These are phyloP conservation scores for Apostichopus leukothele DNA, from an alignment of 53 echinoderm and acorn worm genomes.

Conservation along the genomic window DNA sequence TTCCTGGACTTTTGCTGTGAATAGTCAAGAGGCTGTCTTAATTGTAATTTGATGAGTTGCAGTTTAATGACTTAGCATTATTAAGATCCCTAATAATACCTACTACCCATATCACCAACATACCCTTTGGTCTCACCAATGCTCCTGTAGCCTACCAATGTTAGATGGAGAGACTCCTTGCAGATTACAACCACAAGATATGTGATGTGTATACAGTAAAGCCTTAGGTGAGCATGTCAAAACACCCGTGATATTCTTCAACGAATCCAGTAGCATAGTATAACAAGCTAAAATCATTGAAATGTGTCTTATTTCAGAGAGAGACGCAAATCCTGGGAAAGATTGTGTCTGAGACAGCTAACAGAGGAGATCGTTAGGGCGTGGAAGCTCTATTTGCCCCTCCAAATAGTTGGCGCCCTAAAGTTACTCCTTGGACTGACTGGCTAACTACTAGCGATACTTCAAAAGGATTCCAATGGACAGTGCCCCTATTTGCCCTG, in stretches of 20 bases:
- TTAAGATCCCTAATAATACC: not conserved
- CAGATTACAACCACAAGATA: conserved; percentile 22
- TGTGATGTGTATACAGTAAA: conserved; percentile 52
- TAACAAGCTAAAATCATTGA: conserved; percentile 60
- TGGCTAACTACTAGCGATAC: conserved; percentile 58
- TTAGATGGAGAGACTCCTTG: conserved; percentile 50
- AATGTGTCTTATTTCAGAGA: conserved; percentile 56
- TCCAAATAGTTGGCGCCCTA: conserved; percentile 47
- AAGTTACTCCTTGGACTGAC: conserved; percentile 49
- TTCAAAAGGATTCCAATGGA: conserved; percentile 22
- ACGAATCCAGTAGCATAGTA: conserved; percentile 39
- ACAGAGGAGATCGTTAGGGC: conserved; percentile 50
- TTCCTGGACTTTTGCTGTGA: no score
- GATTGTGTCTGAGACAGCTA: conserved; percentile 45
- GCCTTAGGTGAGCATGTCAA: conserved; percentile 58
- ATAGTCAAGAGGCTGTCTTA: no score
- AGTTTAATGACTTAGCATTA: no score
- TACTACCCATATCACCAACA: not conserved
- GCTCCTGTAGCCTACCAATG: conserved; percentile 67
- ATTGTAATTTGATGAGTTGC: no score
- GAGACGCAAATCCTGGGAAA: conserved; percentile 58
- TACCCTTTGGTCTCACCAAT: conserved; percentile 65
- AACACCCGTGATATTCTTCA: conserved; percentile 48
- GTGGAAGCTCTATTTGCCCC: not conserved
- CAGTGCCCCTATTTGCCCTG: not conserved